Base-by-base conservation (phyloP, 2,113 vertebrate genomes). In the Cephalopholis sonnerati region DNA sequence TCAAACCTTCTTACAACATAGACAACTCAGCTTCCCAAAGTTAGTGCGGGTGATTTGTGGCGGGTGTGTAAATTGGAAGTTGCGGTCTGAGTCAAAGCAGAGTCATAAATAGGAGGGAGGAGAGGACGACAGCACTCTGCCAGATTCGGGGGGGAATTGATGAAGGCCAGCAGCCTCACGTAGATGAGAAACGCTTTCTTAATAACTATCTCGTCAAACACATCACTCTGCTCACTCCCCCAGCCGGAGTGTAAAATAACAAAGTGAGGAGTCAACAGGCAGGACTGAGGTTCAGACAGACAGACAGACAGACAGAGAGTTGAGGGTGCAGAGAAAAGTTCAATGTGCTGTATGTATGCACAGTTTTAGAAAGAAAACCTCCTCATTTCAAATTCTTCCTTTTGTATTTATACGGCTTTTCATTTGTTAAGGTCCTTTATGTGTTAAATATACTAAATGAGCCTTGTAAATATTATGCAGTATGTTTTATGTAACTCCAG, bases 11-110 rank as follows among this genome's bases (percentile, higher is more conserved):
- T 68, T 55, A 61, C 69, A 81, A 41, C 68, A 44, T 11, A 27
- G 68, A 77, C 83, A 50, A 36, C 69, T 73, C 68, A 61, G 82
- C 71, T 58, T 74, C 65, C 74, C 48, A 3, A 89, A 91, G 76
- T 83, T 61, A 80, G 59, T 17, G 58, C 7, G 59, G 70, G 68
- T 91, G 93, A 94, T 94, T 92, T 94, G 94, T 89, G 73, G 84
- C 57, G 4, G 6, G n/a, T 39, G 89, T 79, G 82, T 91, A 92
- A 94, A 94, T 93, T 94, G 91, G 81, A 92, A 91, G 89, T 92
- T 83, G 84, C 73, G 50, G 74, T 36, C 67, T 79, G 92, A 92
- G 91, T 91, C 85, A 91, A 92, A 90, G 80, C 75, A 53, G 66
- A 84, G 82, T 90, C 86, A 74, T 94, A 92, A 95, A 94, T 83